These are phyloP conservation scores for Drosophila nr. medialis DNA, from an alignment of 2,888 invertebrate genomes.

Conservation along the genomic window DNA sequence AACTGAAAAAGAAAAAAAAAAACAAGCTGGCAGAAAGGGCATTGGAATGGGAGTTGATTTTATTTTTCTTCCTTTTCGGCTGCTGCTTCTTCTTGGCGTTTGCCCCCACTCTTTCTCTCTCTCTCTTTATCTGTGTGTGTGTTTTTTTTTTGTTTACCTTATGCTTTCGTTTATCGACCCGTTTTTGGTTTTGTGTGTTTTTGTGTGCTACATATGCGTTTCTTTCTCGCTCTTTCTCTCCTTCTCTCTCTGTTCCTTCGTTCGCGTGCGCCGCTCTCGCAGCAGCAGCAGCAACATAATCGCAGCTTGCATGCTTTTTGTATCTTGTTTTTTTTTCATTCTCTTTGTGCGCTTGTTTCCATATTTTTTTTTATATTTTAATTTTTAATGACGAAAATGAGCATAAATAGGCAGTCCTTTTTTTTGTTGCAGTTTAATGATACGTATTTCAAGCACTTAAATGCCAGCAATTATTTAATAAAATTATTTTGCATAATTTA, in stretches of 20 bases:
- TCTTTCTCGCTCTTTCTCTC: constrained; percentile 45
- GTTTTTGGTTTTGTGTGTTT: constrained; percentile 69
- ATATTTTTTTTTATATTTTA: background rate
- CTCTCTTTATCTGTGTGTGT: constrained; percentile 22
- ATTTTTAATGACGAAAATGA: background rate
- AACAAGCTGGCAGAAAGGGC: constrained; percentile 53
- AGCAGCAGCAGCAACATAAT: constrained; percentile 44
- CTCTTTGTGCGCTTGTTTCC: constrained; percentile 1
- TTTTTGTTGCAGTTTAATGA: background rate
- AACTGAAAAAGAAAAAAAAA: constrained; percentile 26
- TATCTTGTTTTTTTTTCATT: constrained; percentile 32
- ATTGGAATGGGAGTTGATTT: constrained; percentile 65
- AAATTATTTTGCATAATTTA: constrained; percentile 4
- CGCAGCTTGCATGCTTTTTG: constrained; percentile 49
- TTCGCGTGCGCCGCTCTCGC: constrained; percentile 51
- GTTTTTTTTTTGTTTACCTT: constrained; percentile 74
- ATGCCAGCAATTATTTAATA: constrained; percentile 3
- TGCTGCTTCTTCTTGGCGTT: constrained; percentile 43
- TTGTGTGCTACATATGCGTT: constrained; percentile 73
- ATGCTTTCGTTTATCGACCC: constrained; percentile 79
- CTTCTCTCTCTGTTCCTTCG: constrained; percentile 25
- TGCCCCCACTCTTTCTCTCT: constrained; percentile 22
- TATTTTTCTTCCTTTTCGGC: constrained; percentile 66
- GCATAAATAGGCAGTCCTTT: background rate
- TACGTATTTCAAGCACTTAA: background rate